Evolutionary conservation across 2,888 invertebrate species (phyloP).

Genomic region (Cantharis lateralis): DNA sequence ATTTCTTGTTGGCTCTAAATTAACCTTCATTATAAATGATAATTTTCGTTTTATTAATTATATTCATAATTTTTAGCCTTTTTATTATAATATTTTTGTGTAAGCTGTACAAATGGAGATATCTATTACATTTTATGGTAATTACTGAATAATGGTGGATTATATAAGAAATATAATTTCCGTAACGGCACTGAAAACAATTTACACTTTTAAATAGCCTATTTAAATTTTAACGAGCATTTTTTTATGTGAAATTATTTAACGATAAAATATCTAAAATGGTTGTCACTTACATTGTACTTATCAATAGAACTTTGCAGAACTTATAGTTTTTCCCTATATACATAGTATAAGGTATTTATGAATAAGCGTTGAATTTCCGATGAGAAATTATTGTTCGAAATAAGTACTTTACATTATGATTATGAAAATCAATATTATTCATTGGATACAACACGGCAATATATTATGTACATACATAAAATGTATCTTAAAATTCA

Average conservation of each 20-base stretch:
- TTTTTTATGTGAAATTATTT: background rate
- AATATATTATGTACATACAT: no score
- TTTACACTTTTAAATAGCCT: constrained; percentile 1
- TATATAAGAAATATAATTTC: background rate
- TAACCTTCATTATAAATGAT: background rate
- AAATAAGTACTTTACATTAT: background rate
- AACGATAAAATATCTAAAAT: background rate
- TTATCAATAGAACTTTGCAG: no score
- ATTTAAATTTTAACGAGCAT: background rate
- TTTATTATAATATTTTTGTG: background rate
- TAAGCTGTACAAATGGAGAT: background rate
- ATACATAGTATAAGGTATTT: no score
- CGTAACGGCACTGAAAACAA: background rate
- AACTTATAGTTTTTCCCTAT: no score
- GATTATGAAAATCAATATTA: no score
- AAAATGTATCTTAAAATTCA: background rate
- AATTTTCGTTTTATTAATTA: background rate
- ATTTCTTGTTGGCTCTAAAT: background rate
- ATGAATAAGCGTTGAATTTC: no score
- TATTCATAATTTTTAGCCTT: background rate
- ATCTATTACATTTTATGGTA: background rate
- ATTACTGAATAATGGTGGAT: background rate
- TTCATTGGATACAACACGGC: no score
- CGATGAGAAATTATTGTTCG: background rate
- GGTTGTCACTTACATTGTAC: background rate